Base-by-base conservation (phyloP, 2,797 vertebrate genomes). In the Onychomys arenicola region DNA sequence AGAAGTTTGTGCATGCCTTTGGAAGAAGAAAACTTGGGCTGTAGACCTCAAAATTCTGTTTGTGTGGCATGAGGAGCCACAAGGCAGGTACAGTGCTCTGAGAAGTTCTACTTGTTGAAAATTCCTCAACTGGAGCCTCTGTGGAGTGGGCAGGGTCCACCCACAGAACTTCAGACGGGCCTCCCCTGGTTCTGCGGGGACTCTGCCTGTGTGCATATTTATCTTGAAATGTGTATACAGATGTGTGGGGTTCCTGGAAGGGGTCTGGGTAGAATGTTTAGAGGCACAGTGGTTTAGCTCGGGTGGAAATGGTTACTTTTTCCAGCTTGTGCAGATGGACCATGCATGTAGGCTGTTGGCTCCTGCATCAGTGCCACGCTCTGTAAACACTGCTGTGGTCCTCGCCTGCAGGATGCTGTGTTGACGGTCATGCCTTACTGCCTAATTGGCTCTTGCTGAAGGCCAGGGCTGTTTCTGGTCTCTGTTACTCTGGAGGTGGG, bases 181-280 rank as follows among this genome's bases (percentile, higher is more conserved):
- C 57, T 69, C 19, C 40, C n/a, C 6, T 19, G 63, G 52, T 43
- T 40, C 43, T 23, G n/a, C 2, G 37, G 46, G 75, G 93, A 78
- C 93, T 83, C 93, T 78, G 93, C 93, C 34, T 89, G 75, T 59
- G 86, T 55, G 92, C 57, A 0, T 97, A 91, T 97, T 98, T 95
- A 95, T 95, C 95, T 97, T 93, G 87, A 95, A 91, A 49, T 96
- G 95, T 97, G 96, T 93, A 83, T 93, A 92, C 97, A 97, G 97
- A 98, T 94, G 96, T 97, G 96, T 92, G 96, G 94, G 83, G 52
- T 94, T 97, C 95, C 94, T 77, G 94, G 92, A 90, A 90, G 85
- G 91, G 78, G 80, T 78, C 75, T 63, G 89, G 52, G 82, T 73
- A 65, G 92, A 91, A 96, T 37, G 96, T 93, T 97, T 91, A 93